Evolutionary conservation across 2,888 invertebrate species (phyloP).

Genomic region (Xestia sexstrigata): DNA sequence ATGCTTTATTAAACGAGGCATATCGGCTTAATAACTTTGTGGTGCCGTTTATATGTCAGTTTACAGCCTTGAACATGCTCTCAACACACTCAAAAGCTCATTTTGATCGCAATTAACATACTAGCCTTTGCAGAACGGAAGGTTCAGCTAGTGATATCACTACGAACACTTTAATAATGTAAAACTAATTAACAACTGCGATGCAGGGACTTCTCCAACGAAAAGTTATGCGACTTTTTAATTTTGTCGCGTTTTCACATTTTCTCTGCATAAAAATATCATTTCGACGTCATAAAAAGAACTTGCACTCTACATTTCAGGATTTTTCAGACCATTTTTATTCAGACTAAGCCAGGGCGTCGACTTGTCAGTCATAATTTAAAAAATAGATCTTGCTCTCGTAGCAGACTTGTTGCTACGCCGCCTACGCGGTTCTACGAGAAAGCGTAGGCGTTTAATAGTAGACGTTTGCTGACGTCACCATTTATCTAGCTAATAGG

Average conservation of each 20-base stretch:
- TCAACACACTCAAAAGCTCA: slow-evolving; percentile 58
- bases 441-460: slow-evolving; percentile 55
- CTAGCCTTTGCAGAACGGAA: slow-evolving; percentile 34
- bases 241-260: slow-evolving; percentile 23
- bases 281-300: slow-evolving; percentile 38
- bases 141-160: slow-evolving; percentile 23
- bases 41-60: slow-evolving; percentile 59
- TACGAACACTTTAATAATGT: slow-evolving; percentile 33
- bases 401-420: slow-evolving; percentile 58
- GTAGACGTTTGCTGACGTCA: slow-evolving; percentile 60
- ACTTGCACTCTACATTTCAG: slow-evolving; percentile 17
- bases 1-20: slow-evolving; percentile 62
- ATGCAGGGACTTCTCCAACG: background rate
- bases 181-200: slow-evolving; percentile 51
- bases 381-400: slow-evolving; percentile 37
- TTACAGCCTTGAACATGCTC: slow-evolving; percentile 53
- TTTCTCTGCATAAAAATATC: slow-evolving; percentile 45
- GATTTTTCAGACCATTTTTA: slow-evolving; percentile 34
- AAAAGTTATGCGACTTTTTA: slow-evolving; percentile 27
- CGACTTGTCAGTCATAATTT: slow-evolving; percentile 35
- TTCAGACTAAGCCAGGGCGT: slow-evolving; percentile 14
- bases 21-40: slow-evolving; percentile 61
- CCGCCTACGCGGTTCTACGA: slow-evolving; percentile 60
- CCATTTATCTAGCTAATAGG: slow-evolving; percentile 67
- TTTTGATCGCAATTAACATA: slow-evolving; percentile 58